phyloP scores from a whole-genome alignment of 2,888 invertebrate genomes.

The Lasius fuliginosus region DNA sequence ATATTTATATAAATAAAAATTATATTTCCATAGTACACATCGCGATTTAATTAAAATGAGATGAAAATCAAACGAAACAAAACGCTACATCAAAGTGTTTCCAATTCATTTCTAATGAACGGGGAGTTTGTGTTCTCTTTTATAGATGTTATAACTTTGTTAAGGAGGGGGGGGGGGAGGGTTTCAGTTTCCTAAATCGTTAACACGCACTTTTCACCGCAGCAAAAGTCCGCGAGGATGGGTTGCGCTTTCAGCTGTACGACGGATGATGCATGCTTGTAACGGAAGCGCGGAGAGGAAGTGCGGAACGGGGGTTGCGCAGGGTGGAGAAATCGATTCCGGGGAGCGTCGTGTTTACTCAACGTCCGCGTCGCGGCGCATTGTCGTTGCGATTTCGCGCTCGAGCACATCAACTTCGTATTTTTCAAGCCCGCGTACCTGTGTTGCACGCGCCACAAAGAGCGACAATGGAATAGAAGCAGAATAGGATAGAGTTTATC shows the following conservation, averaged over 20 bases:
- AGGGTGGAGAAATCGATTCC: constrained; percentile 73
- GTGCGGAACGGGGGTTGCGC: constrained; percentile 58
- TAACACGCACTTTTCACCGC: constrained; percentile 47
- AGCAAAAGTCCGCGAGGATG: constrained; percentile 29
- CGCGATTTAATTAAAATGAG: not conserved
- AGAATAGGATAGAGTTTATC: constrained; percentile 26
- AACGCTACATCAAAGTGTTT: not conserved
- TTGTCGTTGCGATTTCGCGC: constrained; percentile 70
- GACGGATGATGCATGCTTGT: constrained; percentile 49
- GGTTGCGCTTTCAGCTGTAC: constrained; percentile 49
- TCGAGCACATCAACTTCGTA: constrained; percentile 71
- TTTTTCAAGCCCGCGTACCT: constrained; percentile 57
- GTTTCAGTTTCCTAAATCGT: constrained; percentile 5
- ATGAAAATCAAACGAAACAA: not conserved
- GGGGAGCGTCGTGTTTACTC: constrained; percentile 71
- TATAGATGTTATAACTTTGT: not conserved
- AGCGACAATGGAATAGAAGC: not conserved
- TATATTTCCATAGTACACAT: not conserved
- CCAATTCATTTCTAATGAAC: constrained; percentile 2
- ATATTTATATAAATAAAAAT: not conserved
- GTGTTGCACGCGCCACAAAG: constrained; percentile 28
- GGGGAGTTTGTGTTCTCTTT: not conserved
- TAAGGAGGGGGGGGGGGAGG: not conserved
- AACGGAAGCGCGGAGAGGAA: constrained; percentile 55
- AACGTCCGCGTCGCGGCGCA: constrained; percentile 71